Conservation (phyloP, 2,888 invertebrate species). For the Xanthorhoe designata region DNA sequence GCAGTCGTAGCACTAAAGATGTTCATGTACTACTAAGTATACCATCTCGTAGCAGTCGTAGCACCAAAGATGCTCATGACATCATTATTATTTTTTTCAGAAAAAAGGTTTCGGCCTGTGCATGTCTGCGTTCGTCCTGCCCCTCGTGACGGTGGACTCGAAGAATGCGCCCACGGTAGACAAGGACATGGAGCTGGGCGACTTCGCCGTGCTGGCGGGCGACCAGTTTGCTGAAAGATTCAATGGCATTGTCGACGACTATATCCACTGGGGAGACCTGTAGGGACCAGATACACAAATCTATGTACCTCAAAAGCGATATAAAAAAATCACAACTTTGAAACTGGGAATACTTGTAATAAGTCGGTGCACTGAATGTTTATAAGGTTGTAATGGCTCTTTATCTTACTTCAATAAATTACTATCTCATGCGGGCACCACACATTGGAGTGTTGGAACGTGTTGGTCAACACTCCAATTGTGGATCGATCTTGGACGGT, state of each 20-base stretch:
- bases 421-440: too few relatives aligned
- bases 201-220: conserved; percentile 2
- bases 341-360: too few relatives aligned
- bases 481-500: too few relatives aligned
- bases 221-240: conserved; percentile 17
- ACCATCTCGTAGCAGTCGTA: too few relatives aligned
- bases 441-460: too few relatives aligned
- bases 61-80: not conserved
- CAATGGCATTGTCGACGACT: conserved; percentile 49
- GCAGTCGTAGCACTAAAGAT: too few relatives aligned
- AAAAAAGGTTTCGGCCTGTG: conserved; percentile 18
- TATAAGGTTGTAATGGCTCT: too few relatives aligned
- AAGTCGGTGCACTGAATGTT: too few relatives aligned
- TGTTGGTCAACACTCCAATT: too few relatives aligned
- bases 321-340: too few relatives aligned
- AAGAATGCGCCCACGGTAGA: conserved; percentile 24
- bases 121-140: not conserved
- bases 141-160: conserved; percentile 26
- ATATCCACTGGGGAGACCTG: conserved; percentile 46
- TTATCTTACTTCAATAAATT: too few relatives aligned
- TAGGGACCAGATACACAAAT: not conserved
- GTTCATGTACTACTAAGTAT: not conserved
- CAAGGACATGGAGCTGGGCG: conserved; percentile 15
- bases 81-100: conserved; percentile 17
- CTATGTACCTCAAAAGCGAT: too few relatives aligned